Evolutionary conservation across 2,888 invertebrate genomes (phyloP).

Genomic region (Spisula solida): DNA sequence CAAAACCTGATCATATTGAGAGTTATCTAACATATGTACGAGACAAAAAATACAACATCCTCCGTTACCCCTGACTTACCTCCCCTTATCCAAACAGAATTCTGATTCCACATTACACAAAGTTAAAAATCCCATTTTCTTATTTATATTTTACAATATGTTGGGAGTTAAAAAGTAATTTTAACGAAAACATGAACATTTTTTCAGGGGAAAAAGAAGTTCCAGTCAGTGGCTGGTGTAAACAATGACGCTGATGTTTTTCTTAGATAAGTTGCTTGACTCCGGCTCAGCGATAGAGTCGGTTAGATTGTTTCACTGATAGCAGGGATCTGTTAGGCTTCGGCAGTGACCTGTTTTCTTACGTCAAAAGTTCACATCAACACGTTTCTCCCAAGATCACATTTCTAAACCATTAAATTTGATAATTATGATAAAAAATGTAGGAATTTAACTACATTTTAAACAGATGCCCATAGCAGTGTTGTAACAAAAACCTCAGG

Average conservation of each 20-base stretch:
- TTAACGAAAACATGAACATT: slow-evolving; percentile 31
- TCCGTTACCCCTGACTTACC: not conserved
- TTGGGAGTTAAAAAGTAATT: slow-evolving; percentile 46
- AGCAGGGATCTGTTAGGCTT: slow-evolving; percentile 64
- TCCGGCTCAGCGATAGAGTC: slow-evolving; percentile 56
- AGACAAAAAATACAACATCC: slow-evolving; percentile 1
- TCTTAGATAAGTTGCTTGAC: slow-evolving; percentile 61
- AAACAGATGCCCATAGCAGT: slow-evolving; percentile 56
- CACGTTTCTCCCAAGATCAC: slow-evolving; percentile 67
- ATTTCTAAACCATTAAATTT: slow-evolving; percentile 71
- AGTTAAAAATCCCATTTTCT: slow-evolving; percentile 24
- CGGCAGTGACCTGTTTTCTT: slow-evolving; percentile 71
- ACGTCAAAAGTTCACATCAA: slow-evolving; percentile 69
- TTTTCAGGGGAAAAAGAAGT: slow-evolving; percentile 27
- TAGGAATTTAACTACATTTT: slow-evolving; percentile 58
- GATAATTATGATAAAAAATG: slow-evolving; percentile 66
- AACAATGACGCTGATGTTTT: slow-evolving; percentile 67
- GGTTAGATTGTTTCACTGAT: slow-evolving; percentile 58
- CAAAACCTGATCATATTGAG: not conserved
- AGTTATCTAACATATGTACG: not conserved
- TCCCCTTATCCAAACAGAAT: slow-evolving; percentile 19
- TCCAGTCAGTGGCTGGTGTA: slow-evolving; percentile 57
- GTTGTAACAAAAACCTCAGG: slow-evolving; percentile 21
- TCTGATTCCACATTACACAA: slow-evolving; percentile 13
- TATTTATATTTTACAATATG: slow-evolving; percentile 29